Evolutionary conservation across 1,140 invertebrate genomes (phyloP).

Genomic region (Drosophila rufa): DNA sequence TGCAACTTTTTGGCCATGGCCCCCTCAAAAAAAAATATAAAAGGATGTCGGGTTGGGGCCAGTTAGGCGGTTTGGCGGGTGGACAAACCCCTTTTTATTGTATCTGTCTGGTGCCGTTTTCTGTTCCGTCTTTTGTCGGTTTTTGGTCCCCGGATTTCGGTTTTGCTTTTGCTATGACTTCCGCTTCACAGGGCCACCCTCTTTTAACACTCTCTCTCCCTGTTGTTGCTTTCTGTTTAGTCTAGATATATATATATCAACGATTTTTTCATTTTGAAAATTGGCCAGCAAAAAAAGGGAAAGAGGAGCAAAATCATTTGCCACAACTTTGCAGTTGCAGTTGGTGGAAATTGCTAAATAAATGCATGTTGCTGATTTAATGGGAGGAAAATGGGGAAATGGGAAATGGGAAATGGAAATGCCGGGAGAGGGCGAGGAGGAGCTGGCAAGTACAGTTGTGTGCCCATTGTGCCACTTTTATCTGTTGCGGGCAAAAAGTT

Average conservation of each 20-base stretch:
- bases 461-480: slow-evolving; percentile 25
- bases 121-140: slow-evolving; percentile 40
- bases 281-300: slow-evolving; percentile 53
- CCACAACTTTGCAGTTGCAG: slow-evolving; percentile 41
- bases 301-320: slow-evolving; percentile 45
- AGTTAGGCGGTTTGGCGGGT: slow-evolving; percentile 12
- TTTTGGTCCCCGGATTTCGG: slow-evolving; percentile 48
- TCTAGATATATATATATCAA: slow-evolving; percentile 27
- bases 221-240: slow-evolving; percentile 56
- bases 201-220: slow-evolving; percentile 57
- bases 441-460: slow-evolving; percentile 48
- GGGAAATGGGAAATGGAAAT: slow-evolving; percentile 9
- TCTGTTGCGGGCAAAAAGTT: slow-evolving; percentile 41
- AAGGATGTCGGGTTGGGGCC: background rate
- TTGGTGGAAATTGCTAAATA: slow-evolving; percentile 78
- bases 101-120: slow-evolving; percentile 60
- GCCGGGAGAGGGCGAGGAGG: too few relatives aligned
- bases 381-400: slow-evolving; percentile 9
- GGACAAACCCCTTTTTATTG: slow-evolving; percentile 59
- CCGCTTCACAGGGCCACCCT: slow-evolving; percentile 30
- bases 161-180: slow-evolving; percentile 67
- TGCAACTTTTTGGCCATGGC: slow-evolving; percentile 59
- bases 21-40: slow-evolving; percentile 31
- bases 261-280: slow-evolving; percentile 60
- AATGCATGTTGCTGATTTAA: slow-evolving; percentile 83